Evolutionary conservation across 30 jellyfish, hydroid and myxozoan genomes (phyloP).

Genomic region (Calvadosia cruxmelitensis): DNA sequence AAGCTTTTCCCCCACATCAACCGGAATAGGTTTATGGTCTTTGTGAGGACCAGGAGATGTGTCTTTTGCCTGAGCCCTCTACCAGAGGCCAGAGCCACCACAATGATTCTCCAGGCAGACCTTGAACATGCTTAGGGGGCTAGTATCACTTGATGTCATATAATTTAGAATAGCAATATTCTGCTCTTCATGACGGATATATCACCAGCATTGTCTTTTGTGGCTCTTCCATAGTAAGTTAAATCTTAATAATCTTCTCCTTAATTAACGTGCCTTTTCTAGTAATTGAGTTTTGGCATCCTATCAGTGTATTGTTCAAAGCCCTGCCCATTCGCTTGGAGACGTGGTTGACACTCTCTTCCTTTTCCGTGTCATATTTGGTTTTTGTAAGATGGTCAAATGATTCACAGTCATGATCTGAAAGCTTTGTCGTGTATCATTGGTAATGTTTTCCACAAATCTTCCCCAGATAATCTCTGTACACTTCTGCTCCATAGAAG

Average conservation of each 20-base stretch:
- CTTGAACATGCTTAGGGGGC: slow-evolving; percentile 20
- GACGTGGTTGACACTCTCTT: slow-evolving; percentile 29
- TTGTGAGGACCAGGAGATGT: not conserved
- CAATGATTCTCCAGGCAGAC: slow-evolving; percentile 25
- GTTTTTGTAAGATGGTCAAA: too few species aligned
- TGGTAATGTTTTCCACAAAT: slow-evolving; percentile 3
- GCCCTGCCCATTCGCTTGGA: slow-evolving; percentile 49
- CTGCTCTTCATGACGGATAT: slow-evolving; percentile 4
- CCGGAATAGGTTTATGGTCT: slow-evolving; percentile 19
- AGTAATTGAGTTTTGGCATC: slow-evolving; percentile 19
- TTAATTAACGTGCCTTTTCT: slow-evolving; percentile 24
- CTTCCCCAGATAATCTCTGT: slow-evolving; percentile 14
- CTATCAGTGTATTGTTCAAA: slow-evolving; percentile 3
- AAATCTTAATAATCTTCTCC: slow-evolving; percentile 7
- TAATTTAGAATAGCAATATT: slow-evolving; percentile 19
- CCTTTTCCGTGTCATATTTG: too few species aligned
- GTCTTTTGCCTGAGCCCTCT: slow-evolving; percentile 21
- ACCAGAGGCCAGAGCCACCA: slow-evolving; percentile 49
- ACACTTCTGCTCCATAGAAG: slow-evolving; percentile 29
- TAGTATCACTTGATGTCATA: slow-evolving; percentile 7
- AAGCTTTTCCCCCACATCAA: slow-evolving; percentile 9
- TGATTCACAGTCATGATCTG: slow-evolving; percentile 26
- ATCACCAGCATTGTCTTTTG: slow-evolving; percentile 13
- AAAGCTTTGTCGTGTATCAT: slow-evolving; percentile 26
- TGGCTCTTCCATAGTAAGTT: slow-evolving; percentile 26